Evolutionary conservation across 2,797 vertebrate genomes (phyloP).

Genomic region (Hypotaenidia philippensis): DNA sequence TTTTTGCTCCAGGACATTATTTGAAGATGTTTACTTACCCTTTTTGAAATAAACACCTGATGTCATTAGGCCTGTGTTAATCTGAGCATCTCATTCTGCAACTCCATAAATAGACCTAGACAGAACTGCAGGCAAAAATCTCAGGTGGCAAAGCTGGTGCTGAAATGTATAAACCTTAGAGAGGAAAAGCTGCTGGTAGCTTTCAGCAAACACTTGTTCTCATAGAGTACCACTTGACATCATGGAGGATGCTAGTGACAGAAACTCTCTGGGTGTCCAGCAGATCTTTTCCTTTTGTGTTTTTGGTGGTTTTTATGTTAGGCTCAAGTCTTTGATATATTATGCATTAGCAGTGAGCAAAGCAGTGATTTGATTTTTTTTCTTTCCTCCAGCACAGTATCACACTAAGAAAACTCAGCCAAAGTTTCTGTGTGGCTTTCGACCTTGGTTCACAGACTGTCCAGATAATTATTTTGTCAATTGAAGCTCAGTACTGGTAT

Average conservation of each 20-base stretch:
- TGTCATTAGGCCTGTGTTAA: background rate
- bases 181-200: background rate
- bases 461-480: background rate
- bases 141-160: slow-evolving; percentile 1
- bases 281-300: background rate
- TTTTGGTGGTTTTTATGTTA: background rate
- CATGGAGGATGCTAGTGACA: background rate
- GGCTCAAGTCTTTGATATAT: background rate
- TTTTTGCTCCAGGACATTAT: background rate
- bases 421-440: background rate
- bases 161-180: background rate
- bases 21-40: background rate
- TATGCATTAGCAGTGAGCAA: background rate
- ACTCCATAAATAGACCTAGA: background rate
- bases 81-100: background rate
- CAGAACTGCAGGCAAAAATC: background rate
- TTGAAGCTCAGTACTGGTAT: background rate
- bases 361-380: accelerated
- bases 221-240: background rate
- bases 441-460: background rate
- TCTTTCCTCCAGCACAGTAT: background rate
- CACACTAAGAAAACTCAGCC: background rate
- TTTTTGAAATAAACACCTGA: background rate
- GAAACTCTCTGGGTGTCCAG: background rate
- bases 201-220: background rate